A percentile compares a stretch with the other conserved stretches of the same genome.
phyloP scores from a whole-genome alignment of 2,113 vertebrate species.

The Plecotus auritus region DNA sequence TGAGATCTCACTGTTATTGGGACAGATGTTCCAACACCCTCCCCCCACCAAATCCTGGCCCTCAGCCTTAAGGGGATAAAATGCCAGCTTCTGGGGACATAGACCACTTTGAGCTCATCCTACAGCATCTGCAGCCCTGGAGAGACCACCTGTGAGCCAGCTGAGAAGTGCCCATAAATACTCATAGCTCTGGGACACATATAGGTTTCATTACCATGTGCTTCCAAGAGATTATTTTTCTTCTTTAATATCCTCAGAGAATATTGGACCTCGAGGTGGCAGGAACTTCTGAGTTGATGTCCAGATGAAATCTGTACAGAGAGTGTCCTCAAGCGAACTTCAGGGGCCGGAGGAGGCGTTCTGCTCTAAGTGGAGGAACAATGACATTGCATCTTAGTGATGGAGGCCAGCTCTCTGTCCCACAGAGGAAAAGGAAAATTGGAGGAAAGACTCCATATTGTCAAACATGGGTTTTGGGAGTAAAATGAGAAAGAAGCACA shows the following conservation, averaged over 20 bases:
- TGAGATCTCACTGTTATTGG: not conserved
- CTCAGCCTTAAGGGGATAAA: not conserved
- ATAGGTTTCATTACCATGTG: not conserved
- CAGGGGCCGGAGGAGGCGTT: not conserved
- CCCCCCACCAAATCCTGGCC: not conserved
- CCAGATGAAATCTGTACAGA: not conserved
- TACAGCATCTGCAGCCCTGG: not conserved
- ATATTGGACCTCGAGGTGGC: not conserved
- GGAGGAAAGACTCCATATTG: not conserved
- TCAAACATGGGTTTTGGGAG: not conserved
- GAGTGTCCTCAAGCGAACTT: not conserved
- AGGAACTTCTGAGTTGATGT: not conserved
- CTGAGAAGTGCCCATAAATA: not conserved
- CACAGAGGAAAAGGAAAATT: not conserved
- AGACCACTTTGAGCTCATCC: not conserved
- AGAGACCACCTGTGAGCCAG: not conserved
- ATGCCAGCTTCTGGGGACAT: not conserved
- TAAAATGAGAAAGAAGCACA: not conserved
- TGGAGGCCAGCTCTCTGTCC: not conserved
- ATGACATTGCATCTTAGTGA: rapidly evolving
- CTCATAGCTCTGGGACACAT: not conserved
- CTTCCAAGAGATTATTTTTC: not conserved
- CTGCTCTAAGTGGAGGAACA: not conserved
- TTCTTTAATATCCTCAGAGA: slow-evolving; percentile 6
- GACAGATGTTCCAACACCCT: not conserved